Conservation (phyloP, 1,140 invertebrate genomes). For the Micrasema longulum region DNA sequence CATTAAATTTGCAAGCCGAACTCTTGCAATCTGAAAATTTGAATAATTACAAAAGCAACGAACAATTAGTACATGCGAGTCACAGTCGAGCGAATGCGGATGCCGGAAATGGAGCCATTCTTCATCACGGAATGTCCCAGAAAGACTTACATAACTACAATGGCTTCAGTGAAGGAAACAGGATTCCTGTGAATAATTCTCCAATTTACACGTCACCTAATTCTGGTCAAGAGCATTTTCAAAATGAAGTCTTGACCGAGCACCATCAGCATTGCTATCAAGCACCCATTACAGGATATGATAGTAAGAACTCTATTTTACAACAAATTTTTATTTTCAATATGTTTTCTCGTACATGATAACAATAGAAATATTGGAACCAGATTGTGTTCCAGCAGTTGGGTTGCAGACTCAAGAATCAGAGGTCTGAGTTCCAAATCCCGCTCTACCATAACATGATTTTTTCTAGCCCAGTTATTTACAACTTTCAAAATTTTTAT, state of each 20-base stretch:
- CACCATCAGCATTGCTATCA: conserved; percentile 40
- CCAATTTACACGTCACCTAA: conserved; percentile 3
- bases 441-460: no score
- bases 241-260: conserved; percentile 13
- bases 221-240: neutral
- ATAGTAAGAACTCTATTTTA: no score
- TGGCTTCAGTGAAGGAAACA: neutral
- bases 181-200: neutral
- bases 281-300: neutral
- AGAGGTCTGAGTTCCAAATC: no score
- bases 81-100: neutral
- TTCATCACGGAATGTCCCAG: neutral
- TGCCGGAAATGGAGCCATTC: neutral
- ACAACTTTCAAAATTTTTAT: no score
- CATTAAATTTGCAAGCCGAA: conserved; percentile 24
- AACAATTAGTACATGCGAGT: neutral
- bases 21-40: conserved; percentile 13
- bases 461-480: no score
- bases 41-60: conserved; percentile 2
- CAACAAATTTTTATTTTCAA: no score
- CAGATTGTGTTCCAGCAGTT: no score
- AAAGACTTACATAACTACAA: conserved; percentile 12
- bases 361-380: no score
- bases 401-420: no score
- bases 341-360: no score